Base-by-base conservation (phyloP, 23 tunicate species). In the Botrylloides violaceus region DNA sequence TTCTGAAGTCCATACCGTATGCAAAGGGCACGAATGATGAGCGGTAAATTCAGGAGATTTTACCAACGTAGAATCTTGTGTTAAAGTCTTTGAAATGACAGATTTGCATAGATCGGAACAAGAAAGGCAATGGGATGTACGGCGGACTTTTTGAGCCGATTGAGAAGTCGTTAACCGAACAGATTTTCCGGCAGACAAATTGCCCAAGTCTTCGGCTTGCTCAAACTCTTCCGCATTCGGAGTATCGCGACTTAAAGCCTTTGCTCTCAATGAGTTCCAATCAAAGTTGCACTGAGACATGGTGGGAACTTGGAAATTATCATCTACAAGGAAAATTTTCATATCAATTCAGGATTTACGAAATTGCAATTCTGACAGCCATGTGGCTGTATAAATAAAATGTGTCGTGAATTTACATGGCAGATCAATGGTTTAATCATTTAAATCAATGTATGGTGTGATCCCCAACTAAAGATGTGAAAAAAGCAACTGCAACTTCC, bases 1-100 rank as follows among this genome's bases (percentile, higher is more conserved):
- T 0, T 62, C 68, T 3, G 23, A 20, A 31, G 76, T n/a, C 87
- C 94, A 85, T 6, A 35, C 2, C 28, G 71, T 71, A 57, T 84
- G 74, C 20, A 77, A 63, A 32, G 91, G 91, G 59, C 91, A 77
- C 32, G 19, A 12, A 20, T 29, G 18, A 0, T 38, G 20, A 1
- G 29, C 0, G n/a, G n/a, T n/a, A n/a, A n/a, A n/a, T n/a, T n/a
- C n/a, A 6, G 47, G 58, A 38, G 58, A 19, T 3, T 63, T 28
- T 19, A 31, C 20, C 37, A 39, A 37, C 47, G 31, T 65, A 38
- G 74, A 43, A 68, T 37, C 74, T 32, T 20, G 25, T 9, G 56
- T 19, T 19, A 68, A 12, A 0, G 74, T 36, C 30, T 25, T 68
- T 4, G 74, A 68, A 5, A 68, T 5, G 56, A 68, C 30, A 1